phyloP scores from a whole-genome alignment of 2,888 invertebrate species.

The Eupithecia subumbrata region DNA sequence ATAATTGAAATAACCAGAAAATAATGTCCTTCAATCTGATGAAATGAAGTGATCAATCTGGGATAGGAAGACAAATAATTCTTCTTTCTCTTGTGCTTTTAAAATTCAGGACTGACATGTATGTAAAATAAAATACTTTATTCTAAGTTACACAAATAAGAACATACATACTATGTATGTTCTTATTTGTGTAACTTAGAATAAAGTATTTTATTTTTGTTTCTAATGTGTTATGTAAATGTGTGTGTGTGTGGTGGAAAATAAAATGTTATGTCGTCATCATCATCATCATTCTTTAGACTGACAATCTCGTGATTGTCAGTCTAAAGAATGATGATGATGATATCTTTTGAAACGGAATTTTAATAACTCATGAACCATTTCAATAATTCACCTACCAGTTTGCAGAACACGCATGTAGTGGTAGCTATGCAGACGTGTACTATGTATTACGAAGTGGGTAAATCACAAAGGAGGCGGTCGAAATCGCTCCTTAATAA shows the following conservation, averaged over 20 bases:
- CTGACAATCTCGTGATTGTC: no score
- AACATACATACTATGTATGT: no score
- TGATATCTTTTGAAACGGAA: not conserved
- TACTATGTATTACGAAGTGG: slow-evolving; percentile 2
- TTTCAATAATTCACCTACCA: not conserved
- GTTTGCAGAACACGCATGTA: not conserved
- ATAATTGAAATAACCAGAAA: not conserved
- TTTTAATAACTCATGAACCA: not conserved
- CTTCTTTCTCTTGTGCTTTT: not conserved
- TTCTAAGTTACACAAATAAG: no score
- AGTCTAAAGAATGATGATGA: no score
- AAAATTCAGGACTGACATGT: not conserved
- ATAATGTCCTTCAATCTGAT: not conserved
- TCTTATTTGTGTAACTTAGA: no score
- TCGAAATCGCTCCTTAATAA: slow-evolving; percentile 27
- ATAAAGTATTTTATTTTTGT: no score
- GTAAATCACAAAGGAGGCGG: slow-evolving; percentile 25
- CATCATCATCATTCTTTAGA: no score
- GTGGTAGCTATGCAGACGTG: not conserved
- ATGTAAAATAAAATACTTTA: no score
- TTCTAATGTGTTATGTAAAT: no score
- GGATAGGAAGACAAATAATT: not conserved
- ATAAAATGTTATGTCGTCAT: no score
- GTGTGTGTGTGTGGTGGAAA: no score
- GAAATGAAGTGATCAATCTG: not conserved